These are phyloP conservation scores for Psylliodes chrysocephalus DNA, from an alignment of 2,888 invertebrate genomes.

Conservation along the genomic window DNA sequence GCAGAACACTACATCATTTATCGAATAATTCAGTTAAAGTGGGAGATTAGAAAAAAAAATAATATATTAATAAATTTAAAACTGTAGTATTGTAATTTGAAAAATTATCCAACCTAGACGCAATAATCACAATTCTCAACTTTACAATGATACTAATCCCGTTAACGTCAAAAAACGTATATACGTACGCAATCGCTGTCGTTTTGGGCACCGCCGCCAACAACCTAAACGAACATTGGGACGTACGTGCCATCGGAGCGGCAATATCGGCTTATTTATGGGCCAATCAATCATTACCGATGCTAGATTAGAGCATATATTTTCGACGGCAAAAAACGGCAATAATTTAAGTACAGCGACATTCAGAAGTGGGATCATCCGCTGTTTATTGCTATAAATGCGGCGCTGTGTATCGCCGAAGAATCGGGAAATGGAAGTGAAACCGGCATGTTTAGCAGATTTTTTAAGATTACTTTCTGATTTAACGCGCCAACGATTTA, in stretches of 20 bases:
- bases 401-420: background rate
- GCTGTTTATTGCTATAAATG: slow-evolving; percentile 14
- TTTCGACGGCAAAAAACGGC: slow-evolving; percentile 45
- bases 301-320: slow-evolving; percentile 51
- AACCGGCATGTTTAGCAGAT: background rate
- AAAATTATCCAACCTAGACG: too few relatives aligned
- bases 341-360: slow-evolving; percentile 44
- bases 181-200: too few relatives aligned
- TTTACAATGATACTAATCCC: too few relatives aligned
- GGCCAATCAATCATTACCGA: slow-evolving; percentile 50
- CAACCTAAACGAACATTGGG: slow-evolving; percentile 1
- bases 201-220: background rate
- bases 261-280: slow-evolving; percentile 51
- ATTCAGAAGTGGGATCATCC: slow-evolving; percentile 31
- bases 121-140: too few relatives aligned
- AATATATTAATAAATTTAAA: too few relatives aligned
- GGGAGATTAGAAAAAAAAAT: too few relatives aligned
- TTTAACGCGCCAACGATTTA: background rate
- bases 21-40: too few relatives aligned
- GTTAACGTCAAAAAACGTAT: too few relatives aligned
- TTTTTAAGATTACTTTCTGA: background rate
- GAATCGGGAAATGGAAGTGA: background rate
- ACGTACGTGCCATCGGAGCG: slow-evolving; percentile 20
- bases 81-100: too few relatives aligned
- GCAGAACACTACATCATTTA: too few relatives aligned